Evolutionary conservation across 2,113 vertebrate genomes (phyloP).

Genomic region (Lota lota): DNA sequence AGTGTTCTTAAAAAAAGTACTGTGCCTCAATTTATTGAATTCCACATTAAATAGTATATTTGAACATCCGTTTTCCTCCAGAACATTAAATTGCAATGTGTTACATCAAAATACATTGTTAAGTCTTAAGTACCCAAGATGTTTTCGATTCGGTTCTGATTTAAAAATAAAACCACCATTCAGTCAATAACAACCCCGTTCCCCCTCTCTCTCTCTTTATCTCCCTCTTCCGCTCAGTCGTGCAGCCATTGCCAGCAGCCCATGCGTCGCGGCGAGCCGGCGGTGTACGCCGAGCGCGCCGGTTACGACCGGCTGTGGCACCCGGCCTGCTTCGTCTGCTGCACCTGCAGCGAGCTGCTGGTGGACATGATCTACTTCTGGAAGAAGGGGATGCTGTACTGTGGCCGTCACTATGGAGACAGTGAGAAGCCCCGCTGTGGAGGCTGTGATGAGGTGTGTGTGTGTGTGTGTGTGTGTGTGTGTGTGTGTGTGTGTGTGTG

Average conservation of each 20-base stretch:
- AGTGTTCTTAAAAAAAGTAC: not conserved
- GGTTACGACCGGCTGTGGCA: slow-evolving; percentile 96
- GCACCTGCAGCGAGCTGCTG: slow-evolving; percentile 84
- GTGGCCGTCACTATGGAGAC: slow-evolving; percentile 97
- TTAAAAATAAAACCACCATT: no score
- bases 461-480: not conserved
- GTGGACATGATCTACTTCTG: slow-evolving; percentile 99
- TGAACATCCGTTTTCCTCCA: not conserved
- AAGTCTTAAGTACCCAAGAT: not conserved
- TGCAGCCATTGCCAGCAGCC: slow-evolving; percentile 83
- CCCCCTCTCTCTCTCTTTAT: no score
- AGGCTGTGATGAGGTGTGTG: slow-evolving; percentile 93
- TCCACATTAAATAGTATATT: not conserved
- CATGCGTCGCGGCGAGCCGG: slow-evolving; percentile 90
- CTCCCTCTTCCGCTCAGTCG: slow-evolving; percentile 58
- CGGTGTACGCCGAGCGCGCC: slow-evolving; percentile 91
- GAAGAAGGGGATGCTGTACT: slow-evolving; percentile 92
- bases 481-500: slow-evolving; percentile 2
- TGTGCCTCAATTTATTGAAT: not conserved
- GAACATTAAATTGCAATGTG: not conserved
- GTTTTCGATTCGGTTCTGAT: no score
- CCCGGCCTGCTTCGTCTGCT: slow-evolving; percentile 91
- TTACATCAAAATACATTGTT: not conserved
- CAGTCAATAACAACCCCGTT: no score
- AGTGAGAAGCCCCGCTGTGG: slow-evolving; percentile 95